These are phyloP conservation scores for Molossus molossus DNA, from an alignment of 2,797 vertebrate genomes.

Conservation along the genomic window DNA sequence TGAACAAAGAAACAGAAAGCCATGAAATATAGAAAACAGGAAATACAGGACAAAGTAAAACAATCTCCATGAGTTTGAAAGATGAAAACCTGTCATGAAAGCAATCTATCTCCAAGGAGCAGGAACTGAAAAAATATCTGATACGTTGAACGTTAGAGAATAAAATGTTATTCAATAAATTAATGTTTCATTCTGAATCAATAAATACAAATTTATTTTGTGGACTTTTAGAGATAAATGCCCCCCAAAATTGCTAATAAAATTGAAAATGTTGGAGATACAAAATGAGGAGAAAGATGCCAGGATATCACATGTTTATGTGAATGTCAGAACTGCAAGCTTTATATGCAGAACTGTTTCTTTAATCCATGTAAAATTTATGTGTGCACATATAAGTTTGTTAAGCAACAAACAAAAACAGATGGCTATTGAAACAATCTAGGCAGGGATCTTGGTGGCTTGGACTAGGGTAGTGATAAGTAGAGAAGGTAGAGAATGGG, in stretches of 20 bases:
- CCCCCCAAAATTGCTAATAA: neutral
- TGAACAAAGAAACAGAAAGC: neutral
- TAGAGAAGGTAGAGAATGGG: neutral
- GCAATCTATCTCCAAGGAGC: neutral
- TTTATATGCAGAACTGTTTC: neutral
- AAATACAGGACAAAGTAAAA: neutral
- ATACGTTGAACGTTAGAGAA: neutral
- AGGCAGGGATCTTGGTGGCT: neutral
- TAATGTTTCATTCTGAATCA: neutral
- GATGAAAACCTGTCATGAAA: neutral
- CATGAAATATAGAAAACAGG: neutral
- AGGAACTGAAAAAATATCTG: neutral
- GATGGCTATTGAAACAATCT: neutral
- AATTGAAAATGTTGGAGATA: neutral
- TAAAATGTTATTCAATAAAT: neutral
- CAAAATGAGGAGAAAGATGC: neutral
- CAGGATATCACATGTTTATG: neutral
- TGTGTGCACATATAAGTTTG: neutral
- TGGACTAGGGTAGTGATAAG: neutral
- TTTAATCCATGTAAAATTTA: neutral
- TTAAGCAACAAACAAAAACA: neutral
- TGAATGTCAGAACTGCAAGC: neutral
- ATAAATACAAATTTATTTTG: neutral
- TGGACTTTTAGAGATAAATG: neutral
- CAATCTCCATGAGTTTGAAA: neutral